Base-by-base conservation (phyloP, 2,888 invertebrate genomes). In the Cryptus armator region DNA sequence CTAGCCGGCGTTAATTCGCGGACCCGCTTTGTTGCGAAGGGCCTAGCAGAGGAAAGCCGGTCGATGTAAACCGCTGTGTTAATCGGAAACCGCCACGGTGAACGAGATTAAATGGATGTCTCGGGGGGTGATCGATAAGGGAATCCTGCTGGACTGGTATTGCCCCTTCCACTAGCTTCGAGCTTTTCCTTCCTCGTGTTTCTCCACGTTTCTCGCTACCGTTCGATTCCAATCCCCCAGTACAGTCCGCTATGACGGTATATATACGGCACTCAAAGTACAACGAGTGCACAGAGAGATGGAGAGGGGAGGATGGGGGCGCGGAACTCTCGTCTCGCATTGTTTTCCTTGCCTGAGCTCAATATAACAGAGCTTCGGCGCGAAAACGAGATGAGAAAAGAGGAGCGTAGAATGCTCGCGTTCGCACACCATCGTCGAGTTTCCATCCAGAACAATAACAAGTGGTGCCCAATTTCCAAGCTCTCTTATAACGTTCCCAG, bases 41-140 rank as follows among this genome's bases (percentile, higher is more conserved):
- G 64, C 53, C 64, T 59, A 66, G 66, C 43, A 59, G 48, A 68
- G 68, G 51, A 80, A 84, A 76, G 56, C 72, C 72, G 59, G 72
- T 79, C 78, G 78, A 82, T 82, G 84, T 86, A 83, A 85, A 85
- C 85, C 81, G 75, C 86, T 84, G 84, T 85, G 78, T 85, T 83
- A 81, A 86, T 85, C 81, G 83, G 81, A 85, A 81, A 86, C 81
- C 86, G 78, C 83, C 37, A 44, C 64, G 53, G 59, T 81, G 85
- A 83, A 78, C 83, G 70, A 83, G 83, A 85, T 83, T 85, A 79
- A 86, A 85, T 86, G 72, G 81, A 79, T 81, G 79, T 85, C 82
- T 84, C 79, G 76, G 75, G 71, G 78, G 72, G 44, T 70, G 84
- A 84, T 84, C 86, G 84, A 86, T 84, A 84, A 79, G 74, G 67